Base-by-base conservation (phyloP, 2,113 vertebrate genomes). In the Paracanthobrama guichenoti region DNA sequence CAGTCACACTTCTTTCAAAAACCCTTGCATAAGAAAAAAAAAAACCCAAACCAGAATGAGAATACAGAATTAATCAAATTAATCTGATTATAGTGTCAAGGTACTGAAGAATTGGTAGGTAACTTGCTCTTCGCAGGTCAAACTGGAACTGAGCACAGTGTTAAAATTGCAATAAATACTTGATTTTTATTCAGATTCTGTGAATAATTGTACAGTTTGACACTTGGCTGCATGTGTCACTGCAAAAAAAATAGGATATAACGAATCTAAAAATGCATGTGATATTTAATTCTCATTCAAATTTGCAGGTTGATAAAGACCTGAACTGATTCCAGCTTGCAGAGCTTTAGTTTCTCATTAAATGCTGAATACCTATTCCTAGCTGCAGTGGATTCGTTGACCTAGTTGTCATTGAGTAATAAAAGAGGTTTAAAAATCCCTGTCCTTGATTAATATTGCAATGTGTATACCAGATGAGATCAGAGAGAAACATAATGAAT, bases 401-500 rank as follows among this genome's bases (percentile, higher is more conserved):
- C 50, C 50, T 57, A n/a, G 18, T 22, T 39, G 22, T 60, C 35
- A 78, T 42, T 3, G 3, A 39, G 31, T 42, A 59, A 77, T 77
- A 59, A 77, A 71, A 81, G 20, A n/a, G 55, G 24, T 84, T 53
- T 66, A 24, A 53, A 35, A n/a, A 31, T 67, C n/a, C 26, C 28
- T 24, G 10, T n/a, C 24, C 67, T 24, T 81, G 16, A 59, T 81
- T 11, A 72, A 74, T 66, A 26, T 48, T 67, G 42, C 14, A 35
- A 50, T 78, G 28, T 39, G 10, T 46, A 60, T 75, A 8, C 10
- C 35, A 79, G 35, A 87, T 59, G 16, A 48, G 42, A 35, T 79
- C 53, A 42, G 22, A 77, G 20, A 67, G 6, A 50, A 73, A 46
- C 4, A 2, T 16, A 71, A 67, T 87, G 22, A 82, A 82, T 85